Percentiles rank a stretch among this genome's conserved stretches.
phyloP scores from a whole-genome alignment of 2,113 vertebrate genomes.

The Aspiorhynchus laticeps region DNA sequence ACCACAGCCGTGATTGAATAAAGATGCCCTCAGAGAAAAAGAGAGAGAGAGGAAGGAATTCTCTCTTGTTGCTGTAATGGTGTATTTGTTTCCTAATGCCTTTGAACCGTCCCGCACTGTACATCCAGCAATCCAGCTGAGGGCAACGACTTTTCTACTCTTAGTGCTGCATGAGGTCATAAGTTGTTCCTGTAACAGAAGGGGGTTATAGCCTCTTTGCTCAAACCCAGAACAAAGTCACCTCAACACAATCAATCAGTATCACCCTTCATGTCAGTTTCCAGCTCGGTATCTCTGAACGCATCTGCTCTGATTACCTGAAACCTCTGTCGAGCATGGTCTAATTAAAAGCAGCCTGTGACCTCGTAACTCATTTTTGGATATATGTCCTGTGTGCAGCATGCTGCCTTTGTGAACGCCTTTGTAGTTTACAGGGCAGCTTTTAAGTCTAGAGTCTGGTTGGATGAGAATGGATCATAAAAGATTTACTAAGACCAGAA shows the following conservation, averaged over 20 bases:
- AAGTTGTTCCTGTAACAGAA: slow-evolving; percentile 17
- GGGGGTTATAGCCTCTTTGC: slow-evolving; percentile 10
- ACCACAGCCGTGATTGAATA: slow-evolving; percentile 46
- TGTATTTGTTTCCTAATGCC: slow-evolving; percentile 52
- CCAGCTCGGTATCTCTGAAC: not conserved
- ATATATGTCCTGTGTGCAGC: slow-evolving; percentile 3
- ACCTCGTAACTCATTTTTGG: not conserved
- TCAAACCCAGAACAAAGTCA: slow-evolving; percentile 10
- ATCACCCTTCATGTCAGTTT: slow-evolving; percentile 6
- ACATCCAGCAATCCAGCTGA: slow-evolving; percentile 25
- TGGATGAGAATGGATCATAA: slow-evolving; percentile 7
- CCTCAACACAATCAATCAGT: slow-evolving; percentile 41
- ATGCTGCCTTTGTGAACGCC: slow-evolving; percentile 20
- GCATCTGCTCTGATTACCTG: slow-evolving; percentile 23
- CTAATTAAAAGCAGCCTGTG: slow-evolving; percentile 38
- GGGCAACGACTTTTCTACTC: not conserved
- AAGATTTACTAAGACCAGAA: not conserved
- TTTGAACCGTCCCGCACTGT: slow-evolving; percentile 53
- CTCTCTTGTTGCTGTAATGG: slow-evolving; percentile 54
- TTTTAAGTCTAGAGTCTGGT: slow-evolving; percentile 27
- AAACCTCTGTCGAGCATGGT: not conserved
- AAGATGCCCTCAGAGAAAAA: slow-evolving; percentile 51
- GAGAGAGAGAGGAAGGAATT: slow-evolving; percentile 34
- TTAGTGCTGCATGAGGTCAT: slow-evolving; percentile 18
- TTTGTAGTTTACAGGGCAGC: slow-evolving; percentile 40